Conservation (phyloP, 2,113 vertebrate species). For the Ursus arctos region DNA sequence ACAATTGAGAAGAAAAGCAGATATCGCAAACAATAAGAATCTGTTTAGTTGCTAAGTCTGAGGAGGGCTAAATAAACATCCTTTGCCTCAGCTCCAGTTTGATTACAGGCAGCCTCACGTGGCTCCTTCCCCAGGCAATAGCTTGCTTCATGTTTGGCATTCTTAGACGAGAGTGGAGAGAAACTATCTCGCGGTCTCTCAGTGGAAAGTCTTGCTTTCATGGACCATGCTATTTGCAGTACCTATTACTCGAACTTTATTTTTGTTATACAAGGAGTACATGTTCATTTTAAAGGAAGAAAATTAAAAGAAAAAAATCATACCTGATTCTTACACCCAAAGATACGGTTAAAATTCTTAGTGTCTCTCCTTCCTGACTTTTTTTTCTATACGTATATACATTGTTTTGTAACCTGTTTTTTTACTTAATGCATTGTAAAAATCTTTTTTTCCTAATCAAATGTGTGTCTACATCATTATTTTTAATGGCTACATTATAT, state of each 20-base stretch:
- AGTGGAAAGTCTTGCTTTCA: neutral
- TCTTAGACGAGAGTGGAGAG: neutral
- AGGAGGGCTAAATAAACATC: neutral
- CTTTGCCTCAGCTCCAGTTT: neutral
- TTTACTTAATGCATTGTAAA: neutral
- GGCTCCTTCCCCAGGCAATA: neutral
- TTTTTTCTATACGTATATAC: neutral
- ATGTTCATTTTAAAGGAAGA: neutral
- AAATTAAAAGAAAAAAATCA: neutral
- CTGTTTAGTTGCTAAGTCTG: neutral
- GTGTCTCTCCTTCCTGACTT: neutral
- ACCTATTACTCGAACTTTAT: neutral
- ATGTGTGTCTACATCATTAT: neutral
- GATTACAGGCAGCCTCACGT: neutral
- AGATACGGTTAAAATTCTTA: neutral
- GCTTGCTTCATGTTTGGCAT: neutral
- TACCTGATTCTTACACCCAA: slow-evolving; percentile 32
- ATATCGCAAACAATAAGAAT: neutral
- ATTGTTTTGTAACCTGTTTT: slow-evolving; percentile 23
- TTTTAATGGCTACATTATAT: neutral
- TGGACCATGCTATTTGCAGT: neutral
- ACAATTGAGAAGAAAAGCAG: slow-evolving; percentile 3
- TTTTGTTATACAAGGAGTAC: neutral
- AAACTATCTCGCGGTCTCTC: neutral
- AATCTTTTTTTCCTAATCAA: neutral